phyloP scores from a whole-genome alignment of 2,797 vertebrate species.

The Malurus leucopterus region DNA sequence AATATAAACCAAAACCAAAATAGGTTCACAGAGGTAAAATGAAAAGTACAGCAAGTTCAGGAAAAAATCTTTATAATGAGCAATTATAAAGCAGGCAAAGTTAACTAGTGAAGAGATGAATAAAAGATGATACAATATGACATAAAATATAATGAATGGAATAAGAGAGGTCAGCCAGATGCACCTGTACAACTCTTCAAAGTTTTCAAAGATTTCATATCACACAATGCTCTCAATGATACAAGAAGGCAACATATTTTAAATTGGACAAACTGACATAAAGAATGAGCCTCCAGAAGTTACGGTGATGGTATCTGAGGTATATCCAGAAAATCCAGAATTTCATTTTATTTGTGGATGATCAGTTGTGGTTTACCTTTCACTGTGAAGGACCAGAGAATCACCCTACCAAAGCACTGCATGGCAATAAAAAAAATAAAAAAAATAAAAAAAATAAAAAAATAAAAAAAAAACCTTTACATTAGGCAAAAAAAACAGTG shows the following conservation, averaged over 20 bases:
- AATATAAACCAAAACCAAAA: not conserved
- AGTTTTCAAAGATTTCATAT: not conserved
- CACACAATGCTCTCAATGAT: not conserved
- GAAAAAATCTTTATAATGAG: not conserved
- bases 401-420: not conserved
- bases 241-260: not conserved
- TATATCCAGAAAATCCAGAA: not conserved
- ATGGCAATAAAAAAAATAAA: not conserved
- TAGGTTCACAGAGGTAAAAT: not conserved
- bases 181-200: not conserved
- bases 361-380: not conserved
- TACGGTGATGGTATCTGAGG: not conserved
- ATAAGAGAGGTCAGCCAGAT: not conserved
- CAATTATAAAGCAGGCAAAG: conserved; percentile 6
- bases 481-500: not conserved
- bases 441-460: too few species aligned
- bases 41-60: not conserved
- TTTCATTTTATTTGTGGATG: not conserved
- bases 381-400: not conserved
- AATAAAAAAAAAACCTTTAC: not conserved
- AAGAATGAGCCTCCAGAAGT: not conserved
- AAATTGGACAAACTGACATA: not conserved
- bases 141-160: not conserved
- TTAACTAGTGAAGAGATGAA: not conserved
- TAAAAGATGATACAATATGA: not conserved